phyloP scores from a whole-genome alignment of 2,888 invertebrate species.

The Tinea semifulvella region DNA sequence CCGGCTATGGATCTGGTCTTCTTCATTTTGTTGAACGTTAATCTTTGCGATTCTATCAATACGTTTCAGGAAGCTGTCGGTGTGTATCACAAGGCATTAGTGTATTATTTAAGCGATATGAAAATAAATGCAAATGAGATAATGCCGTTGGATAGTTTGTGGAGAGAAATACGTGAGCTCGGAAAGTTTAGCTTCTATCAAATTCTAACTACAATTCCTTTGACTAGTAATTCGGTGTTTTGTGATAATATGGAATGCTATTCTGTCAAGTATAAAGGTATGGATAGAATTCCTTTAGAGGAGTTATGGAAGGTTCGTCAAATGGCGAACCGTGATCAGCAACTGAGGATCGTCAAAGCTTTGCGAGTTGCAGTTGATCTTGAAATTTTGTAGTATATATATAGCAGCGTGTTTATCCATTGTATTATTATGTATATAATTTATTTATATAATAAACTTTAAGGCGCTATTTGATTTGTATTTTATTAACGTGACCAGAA shows the following conservation, averaged over 20 bases:
- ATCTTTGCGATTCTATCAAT: conserved; percentile 25
- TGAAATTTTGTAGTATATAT: conserved; percentile 21
- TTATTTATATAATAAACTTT: too few species aligned
- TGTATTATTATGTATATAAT: too few species aligned
- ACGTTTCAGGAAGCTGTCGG: conserved; percentile 30
- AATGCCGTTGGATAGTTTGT: conserved; percentile 27
- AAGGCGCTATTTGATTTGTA: too few species aligned
- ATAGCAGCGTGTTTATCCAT: too few species aligned
- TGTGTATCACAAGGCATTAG: conserved; percentile 28
- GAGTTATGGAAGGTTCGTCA: conserved; percentile 33
- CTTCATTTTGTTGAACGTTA: conserved; percentile 27
- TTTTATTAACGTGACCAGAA: too few species aligned
- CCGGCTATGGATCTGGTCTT: conserved; percentile 32
- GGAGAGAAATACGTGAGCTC: conserved; percentile 30
- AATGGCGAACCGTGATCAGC: conserved; percentile 27
- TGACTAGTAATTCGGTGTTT: conserved; percentile 24
- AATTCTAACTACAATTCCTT: conserved; percentile 31
- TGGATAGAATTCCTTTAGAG: conserved; percentile 32
- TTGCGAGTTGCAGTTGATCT: conserved; percentile 33
- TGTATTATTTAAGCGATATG: conserved; percentile 34
- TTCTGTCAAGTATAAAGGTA: conserved; percentile 23
- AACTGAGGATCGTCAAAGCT: conserved; percentile 30
- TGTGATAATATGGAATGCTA: conserved; percentile 28
- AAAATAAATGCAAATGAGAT: conserved; percentile 26
- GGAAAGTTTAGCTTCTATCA: conserved; percentile 34